These are phyloP conservation scores for Cetoscarus ocellatus DNA, from an alignment of 2,797 vertebrate species.

Conservation along the genomic window DNA sequence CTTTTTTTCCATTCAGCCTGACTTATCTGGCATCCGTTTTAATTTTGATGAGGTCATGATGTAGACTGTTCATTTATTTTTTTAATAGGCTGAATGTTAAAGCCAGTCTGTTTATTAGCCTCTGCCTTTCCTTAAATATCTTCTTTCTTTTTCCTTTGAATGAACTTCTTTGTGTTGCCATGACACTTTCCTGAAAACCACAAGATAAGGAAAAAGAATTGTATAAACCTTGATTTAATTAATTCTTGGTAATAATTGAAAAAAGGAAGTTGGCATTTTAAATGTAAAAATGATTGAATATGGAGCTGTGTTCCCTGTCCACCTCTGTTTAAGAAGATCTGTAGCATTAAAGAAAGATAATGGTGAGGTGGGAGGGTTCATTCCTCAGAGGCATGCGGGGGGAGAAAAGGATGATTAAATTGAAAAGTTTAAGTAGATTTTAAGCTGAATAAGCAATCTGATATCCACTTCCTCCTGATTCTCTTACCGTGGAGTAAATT, in stretches of 20 bases:
- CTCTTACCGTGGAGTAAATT: constrained; percentile 36
- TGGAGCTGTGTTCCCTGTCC: constrained; percentile 1
- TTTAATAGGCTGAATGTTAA: not conserved
- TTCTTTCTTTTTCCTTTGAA: not conserved
- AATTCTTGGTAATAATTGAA: constrained; percentile 32
- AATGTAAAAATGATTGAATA: constrained; percentile 18
- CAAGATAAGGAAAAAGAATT: not conserved
- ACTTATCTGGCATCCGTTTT: not conserved
- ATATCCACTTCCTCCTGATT: constrained; percentile 27
- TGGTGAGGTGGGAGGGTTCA: constrained; percentile 29
- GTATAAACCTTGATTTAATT: constrained; percentile 13
- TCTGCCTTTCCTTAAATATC: not conserved
- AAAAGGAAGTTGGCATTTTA: constrained; percentile 29
- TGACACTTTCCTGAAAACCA: constrained; percentile 33
- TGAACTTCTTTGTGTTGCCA: constrained; percentile 18
- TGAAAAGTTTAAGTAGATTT: constrained; percentile 58
- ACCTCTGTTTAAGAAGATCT: constrained; percentile 27
- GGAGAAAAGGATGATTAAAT: constrained; percentile 52
- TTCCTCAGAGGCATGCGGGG: not conserved
- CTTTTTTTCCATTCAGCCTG: constrained; percentile 1
- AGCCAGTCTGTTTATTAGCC: not conserved
- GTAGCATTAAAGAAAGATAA: constrained; percentile 14
- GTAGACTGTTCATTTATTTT: constrained; percentile 6
- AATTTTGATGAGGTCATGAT: constrained; percentile 8
- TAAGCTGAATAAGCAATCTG: constrained; percentile 54